A percentile compares a stretch with the other conserved stretches of the same genome.
These are phyloP conservation scores for Triops longicaudatus DNA, from an alignment of 1,140 invertebrate species.

Conservation along the genomic window DNA sequence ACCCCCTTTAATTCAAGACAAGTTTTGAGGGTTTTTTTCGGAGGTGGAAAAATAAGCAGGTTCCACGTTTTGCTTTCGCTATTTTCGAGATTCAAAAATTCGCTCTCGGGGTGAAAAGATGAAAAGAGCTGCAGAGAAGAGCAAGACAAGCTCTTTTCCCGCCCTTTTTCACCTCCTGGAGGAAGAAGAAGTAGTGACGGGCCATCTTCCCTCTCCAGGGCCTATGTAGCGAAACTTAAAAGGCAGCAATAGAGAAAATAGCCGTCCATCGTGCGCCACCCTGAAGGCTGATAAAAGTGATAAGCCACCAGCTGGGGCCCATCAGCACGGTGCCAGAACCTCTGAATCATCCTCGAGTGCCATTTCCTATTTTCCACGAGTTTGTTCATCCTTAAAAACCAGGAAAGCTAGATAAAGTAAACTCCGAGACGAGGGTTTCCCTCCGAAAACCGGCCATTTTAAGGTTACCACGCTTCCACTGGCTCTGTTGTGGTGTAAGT, in stretches of 20 bases:
- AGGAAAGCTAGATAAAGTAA: too few relatives aligned
- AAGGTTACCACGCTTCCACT: too few relatives aligned
- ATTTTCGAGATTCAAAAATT: neutral
- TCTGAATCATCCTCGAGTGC: neutral
- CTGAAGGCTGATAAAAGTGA: neutral
- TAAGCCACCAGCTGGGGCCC: constrained; percentile 8
- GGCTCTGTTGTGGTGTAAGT: too few relatives aligned
- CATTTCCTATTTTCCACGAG: neutral
- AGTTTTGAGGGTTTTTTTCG: neutral
- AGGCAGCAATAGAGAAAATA: neutral
- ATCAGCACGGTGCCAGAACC: neutral
- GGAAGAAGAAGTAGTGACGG: neutral
- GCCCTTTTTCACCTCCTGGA: neutral
- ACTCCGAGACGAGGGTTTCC: too few relatives aligned
- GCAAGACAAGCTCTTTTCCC: neutral
- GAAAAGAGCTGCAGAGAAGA: neutral
- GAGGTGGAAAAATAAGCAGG: neutral
- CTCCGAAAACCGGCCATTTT: too few relatives aligned
- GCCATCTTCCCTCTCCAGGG: neutral
- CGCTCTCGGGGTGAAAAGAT: neutral
- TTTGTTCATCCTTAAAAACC: too few relatives aligned
- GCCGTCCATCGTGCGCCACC: neutral
- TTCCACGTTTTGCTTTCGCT: neutral
- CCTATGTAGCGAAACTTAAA: neutral
- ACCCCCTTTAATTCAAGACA: neutral